Conservation (phyloP, 2,797 vertebrate species). For the Melanotaenia boesemani region DNA sequence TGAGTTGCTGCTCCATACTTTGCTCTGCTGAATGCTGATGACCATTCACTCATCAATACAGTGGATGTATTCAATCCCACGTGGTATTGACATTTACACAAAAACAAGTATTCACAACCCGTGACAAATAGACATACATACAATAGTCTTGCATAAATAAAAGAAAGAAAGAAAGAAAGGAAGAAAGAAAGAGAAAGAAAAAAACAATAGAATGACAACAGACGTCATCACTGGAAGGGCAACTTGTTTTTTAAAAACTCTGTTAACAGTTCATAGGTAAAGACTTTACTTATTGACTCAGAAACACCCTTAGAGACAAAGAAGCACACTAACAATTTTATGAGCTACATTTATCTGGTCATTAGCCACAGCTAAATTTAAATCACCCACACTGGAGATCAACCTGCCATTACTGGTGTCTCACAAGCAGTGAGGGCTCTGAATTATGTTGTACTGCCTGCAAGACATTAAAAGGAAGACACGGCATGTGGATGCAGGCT, state of each 20-base stretch:
- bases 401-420: background rate
- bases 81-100: background rate
- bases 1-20: background rate
- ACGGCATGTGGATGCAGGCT: background rate
- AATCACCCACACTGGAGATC: background rate
- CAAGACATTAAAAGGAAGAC: too few relatives aligned
- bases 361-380: background rate
- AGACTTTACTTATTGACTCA: background rate
- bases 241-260: background rate
- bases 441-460: too few relatives aligned
- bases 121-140: background rate
- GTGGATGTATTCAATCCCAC: background rate
- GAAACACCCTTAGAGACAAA: background rate
- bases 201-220: background rate
- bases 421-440: too few relatives aligned
- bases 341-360: background rate
- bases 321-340: background rate
- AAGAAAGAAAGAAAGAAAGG: too few relatives aligned
- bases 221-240: background rate
- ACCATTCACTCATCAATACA: background rate
- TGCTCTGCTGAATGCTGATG: background rate
- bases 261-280: background rate
- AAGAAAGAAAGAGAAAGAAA: background rate
- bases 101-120: background rate
- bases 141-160: too few relatives aligned